These are phyloP conservation scores for Anthonomus grandis DNA, from an alignment of 1,140 invertebrate species.

Conservation along the genomic window DNA sequence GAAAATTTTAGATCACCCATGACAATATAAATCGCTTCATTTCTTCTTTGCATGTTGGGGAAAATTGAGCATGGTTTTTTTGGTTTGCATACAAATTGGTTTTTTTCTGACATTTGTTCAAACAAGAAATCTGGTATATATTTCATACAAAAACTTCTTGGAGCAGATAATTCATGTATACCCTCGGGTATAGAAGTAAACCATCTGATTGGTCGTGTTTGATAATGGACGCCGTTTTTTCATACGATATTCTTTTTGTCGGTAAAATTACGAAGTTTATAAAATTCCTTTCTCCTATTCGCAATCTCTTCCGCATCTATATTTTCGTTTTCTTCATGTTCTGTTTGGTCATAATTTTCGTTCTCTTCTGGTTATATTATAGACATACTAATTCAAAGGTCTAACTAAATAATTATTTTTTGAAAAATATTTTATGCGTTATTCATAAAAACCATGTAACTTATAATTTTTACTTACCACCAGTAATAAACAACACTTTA, in stretches of 20 bases:
- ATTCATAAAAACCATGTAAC: not conserved
- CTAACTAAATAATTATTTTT: not conserved
- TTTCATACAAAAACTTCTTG: slow-evolving; percentile 8
- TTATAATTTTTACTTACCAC: no score
- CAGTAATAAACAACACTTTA: slow-evolving; percentile 19
- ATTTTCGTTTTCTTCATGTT: slow-evolving; percentile 5
- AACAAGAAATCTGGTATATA: slow-evolving; percentile 6
- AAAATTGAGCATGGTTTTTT: not conserved
- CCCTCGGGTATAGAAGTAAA: not conserved
- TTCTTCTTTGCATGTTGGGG: no score
- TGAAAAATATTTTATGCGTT: not conserved
- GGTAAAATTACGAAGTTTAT: slow-evolving; percentile 6
- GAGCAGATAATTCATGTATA: slow-evolving; percentile 1
- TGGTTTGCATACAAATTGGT: slow-evolving; percentile 10
- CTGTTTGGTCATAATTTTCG: not conserved
- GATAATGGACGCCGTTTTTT: slow-evolving; percentile 5
- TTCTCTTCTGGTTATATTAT: not conserved
- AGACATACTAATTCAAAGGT: not conserved
- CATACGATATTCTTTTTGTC: slow-evolving; percentile 1
- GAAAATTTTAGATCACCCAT: no score
- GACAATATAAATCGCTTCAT: slow-evolving; percentile 13
- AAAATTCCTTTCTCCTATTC: slow-evolving; percentile 2
- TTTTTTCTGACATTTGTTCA: not conserved
- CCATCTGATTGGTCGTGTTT: not conserved
- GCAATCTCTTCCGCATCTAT: not conserved